A percentile compares a stretch with the other conserved stretches of the same genome.
Conservation (phyloP, 2,113 vertebrate genomes). For the Halcyon senegalensis region DNA sequence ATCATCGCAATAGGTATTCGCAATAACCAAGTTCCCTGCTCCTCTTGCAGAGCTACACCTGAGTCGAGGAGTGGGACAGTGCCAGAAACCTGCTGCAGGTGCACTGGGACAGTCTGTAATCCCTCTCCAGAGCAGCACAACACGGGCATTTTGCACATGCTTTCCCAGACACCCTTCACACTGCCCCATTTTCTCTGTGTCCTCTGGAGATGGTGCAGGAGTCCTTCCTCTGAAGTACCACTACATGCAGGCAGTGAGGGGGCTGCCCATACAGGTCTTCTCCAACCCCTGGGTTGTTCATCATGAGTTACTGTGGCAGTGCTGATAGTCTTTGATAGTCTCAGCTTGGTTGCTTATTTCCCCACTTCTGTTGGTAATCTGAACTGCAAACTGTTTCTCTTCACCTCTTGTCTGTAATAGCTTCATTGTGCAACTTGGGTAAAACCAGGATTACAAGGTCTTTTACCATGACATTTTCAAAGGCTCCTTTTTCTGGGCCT, state of each 20-base stretch:
- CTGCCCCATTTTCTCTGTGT: not conserved
- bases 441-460: not conserved
- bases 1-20: not conserved
- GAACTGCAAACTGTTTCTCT: not conserved
- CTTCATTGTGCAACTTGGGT: not conserved
- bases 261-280: not conserved
- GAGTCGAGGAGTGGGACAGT: not conserved
- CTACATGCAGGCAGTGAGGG: not conserved
- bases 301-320: not conserved
- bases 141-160: not conserved
- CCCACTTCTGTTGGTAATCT: not conserved
- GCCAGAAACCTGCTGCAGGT: not conserved
- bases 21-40: not conserved
- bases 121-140: not conserved
- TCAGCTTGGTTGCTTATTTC: not conserved
- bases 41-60: not conserved
- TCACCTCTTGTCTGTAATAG: not conserved
- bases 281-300: not conserved
- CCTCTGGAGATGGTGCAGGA: not conserved
- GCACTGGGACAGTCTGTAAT: not conserved
- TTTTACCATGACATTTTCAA: not conserved
- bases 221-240: not conserved
- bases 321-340: not conserved
- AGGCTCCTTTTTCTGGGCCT: not conserved
- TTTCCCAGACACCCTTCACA: not conserved